Conservation (phyloP, 2,797 vertebrate genomes). For the Amblyraja radiata region DNA sequence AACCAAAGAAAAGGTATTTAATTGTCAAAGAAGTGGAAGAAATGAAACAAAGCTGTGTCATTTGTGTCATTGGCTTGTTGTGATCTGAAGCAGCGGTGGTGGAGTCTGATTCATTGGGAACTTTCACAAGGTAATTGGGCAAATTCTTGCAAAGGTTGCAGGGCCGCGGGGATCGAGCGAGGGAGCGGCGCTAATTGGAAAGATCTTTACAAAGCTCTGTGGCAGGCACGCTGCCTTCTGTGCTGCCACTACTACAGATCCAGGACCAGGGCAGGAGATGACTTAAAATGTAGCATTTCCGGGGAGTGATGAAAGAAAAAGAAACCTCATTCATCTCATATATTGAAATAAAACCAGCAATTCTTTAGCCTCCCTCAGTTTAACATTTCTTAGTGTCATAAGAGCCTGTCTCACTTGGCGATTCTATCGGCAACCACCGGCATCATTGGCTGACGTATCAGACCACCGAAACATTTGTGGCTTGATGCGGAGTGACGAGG, state of each 20-base stretch:
- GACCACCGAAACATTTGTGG: too few species aligned
- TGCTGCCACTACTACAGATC: not conserved
- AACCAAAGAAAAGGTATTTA: not conserved
- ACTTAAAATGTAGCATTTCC: not conserved
- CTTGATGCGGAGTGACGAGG: too few species aligned
- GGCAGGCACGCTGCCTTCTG: not conserved
- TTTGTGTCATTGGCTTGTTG: not conserved
- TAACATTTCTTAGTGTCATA: not conserved
- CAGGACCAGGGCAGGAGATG: not conserved
- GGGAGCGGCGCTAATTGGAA: not conserved
- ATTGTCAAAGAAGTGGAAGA: not conserved
- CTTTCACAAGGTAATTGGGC: not conserved
- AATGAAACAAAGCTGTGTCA: not conserved
- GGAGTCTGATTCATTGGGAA: not conserved
- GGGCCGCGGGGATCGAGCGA: not conserved
- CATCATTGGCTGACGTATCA: too few species aligned
- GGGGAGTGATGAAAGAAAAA: not conserved
- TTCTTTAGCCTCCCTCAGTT: not conserved
- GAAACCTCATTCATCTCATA: not conserved
- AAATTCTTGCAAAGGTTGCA: not conserved
- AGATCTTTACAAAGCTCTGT: not conserved
- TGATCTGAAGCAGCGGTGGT: not conserved
- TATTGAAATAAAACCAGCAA: not conserved
- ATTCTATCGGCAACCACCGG: too few species aligned
- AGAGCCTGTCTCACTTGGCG: too few species aligned